phyloP scores from a whole-genome alignment of 2,797 vertebrate genomes.

The Orientallactaga sibirica region DNA sequence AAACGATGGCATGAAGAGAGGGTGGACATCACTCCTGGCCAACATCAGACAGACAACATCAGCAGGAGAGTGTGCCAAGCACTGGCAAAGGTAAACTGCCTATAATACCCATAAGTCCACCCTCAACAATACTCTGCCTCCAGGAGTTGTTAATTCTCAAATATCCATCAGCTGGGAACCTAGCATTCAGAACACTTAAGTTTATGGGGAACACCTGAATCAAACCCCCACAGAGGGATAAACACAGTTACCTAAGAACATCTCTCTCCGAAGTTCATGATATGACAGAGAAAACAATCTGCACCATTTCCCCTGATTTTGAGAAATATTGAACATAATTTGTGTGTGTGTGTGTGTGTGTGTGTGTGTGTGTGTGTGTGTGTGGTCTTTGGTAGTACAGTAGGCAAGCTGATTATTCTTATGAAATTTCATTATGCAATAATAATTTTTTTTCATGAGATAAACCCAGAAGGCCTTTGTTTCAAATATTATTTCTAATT shows the following conservation, averaged over 20 bases:
- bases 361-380: not conserved
- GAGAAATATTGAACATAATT: conserved; percentile 41
- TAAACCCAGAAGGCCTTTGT: conserved; percentile 83
- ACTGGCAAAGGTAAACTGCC: too few species aligned
- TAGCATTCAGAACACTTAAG: too few species aligned
- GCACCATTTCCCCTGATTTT: conserved; percentile 13
- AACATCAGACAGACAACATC: too few species aligned
- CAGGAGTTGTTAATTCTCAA: too few species aligned
- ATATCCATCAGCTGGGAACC: too few species aligned
- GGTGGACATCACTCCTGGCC: too few species aligned
- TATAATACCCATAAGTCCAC: too few species aligned
- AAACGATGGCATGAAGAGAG: too few species aligned
- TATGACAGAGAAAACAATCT: not conserved
- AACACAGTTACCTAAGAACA: not conserved
- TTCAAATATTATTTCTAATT: conserved; percentile 88
- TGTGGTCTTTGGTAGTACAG: conserved; percentile 39
- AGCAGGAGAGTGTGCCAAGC: too few species aligned
- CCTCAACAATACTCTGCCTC: too few species aligned
- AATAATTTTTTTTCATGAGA: conserved; percentile 84
- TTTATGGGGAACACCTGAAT: too few species aligned
- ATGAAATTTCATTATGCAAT: conserved; percentile 83
- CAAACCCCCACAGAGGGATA: not conserved
- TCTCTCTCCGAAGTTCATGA: not conserved
- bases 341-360: not conserved
- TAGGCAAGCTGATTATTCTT: conserved; percentile 70